Evolutionary conservation across 2,888 invertebrate species (phyloP), one percentile per base, ranked within the genome.

Genomic region (Pandemis corylana): DNA sequence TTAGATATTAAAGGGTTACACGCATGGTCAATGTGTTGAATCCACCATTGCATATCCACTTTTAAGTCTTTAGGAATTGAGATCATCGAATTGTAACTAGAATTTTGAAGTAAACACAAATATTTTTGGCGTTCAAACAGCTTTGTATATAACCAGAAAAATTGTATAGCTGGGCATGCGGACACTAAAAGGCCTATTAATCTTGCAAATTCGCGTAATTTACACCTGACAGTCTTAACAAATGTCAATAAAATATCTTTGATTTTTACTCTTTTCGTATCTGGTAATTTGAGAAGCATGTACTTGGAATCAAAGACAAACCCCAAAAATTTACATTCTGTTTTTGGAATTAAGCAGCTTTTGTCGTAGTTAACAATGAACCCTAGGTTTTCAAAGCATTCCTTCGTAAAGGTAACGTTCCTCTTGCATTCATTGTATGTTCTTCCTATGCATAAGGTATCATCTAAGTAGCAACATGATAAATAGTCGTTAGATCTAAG

Each of bases 331-430:
- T 67, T 71, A 44, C 77, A 77, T 0, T 7, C 5, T 4, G 9
- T 64, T 12, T 2, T 69, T 0, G 78, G 78, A 4, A 44, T 49
- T 15, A 76, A 56, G 42, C 10, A 36, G 73, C 76, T 77, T 72
- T 77, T 77, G 7, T 72, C 59, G 0, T 56, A 56, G 36, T 77
- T 75, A 10, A 78, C 49, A 2, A 77, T 63, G 61, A 77, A 78
- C 2, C 78, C 78, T 3, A 78, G 36, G 12, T n/a, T n/a, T 1
- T 44, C 44, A 44, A 44, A 44, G 9, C 44, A 44, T 44, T 44
- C 9, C 7, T 44, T 44, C 44, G 76, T 76, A 13, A n/a, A 4
- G 7, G 0, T n/a, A 1, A 78, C n/a, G 20, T 78, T 78, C 6
- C 42, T 13, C 7, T 44, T 0, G 15, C 78, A 77, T 20, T 77